phyloP scores from a whole-genome alignment of 2,797 vertebrate species.

The Artibeus lituratus region DNA sequence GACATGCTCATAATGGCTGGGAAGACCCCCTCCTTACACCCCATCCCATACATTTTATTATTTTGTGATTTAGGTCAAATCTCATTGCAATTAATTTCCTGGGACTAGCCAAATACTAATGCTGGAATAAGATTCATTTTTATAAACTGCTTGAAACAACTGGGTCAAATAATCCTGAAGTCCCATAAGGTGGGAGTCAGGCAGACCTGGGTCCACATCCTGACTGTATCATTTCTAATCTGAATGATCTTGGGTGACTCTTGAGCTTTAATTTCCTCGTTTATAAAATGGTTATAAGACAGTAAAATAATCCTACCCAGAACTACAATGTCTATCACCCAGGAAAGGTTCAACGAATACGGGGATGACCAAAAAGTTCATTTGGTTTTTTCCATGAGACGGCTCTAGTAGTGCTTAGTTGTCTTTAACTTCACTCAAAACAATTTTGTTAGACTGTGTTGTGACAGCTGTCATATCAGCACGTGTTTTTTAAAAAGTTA shows the following conservation, averaged over 20 bases:
- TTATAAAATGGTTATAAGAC: not conserved
- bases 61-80: constrained; percentile 21
- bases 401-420: not conserved
- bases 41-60: not conserved
- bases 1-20: not conserved
- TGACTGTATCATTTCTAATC: not conserved
- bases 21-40: not conserved
- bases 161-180: not conserved
- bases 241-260: not conserved
- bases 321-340: not conserved
- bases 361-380: not conserved
- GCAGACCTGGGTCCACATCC: not conserved
- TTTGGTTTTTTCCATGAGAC: not conserved
- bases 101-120: not conserved
- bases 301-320: not conserved
- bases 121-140: not conserved
- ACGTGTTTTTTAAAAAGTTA: no score
- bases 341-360: not conserved
- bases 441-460: not conserved
- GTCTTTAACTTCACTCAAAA: not conserved
- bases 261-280: not conserved
- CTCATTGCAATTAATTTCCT: not conserved
- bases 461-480: not conserved
- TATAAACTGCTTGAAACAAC: constrained; percentile 17
- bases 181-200: not conserved